Percentiles rank a stretch among this genome's conserved stretches.
Evolutionary conservation across 2,888 invertebrate species (phyloP).

Genomic region (Ctenicera cuprea): DNA sequence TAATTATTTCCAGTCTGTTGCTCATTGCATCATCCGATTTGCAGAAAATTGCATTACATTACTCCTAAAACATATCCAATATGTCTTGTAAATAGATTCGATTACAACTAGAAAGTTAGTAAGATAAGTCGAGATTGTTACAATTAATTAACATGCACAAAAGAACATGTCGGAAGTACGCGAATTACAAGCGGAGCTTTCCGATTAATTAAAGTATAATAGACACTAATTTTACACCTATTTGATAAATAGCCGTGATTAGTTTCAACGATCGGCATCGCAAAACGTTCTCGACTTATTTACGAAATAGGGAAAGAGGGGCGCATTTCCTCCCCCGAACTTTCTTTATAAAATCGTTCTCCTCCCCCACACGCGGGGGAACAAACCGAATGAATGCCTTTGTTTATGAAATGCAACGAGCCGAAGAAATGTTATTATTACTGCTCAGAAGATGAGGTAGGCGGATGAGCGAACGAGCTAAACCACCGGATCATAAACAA

Average conservation of each 20-base stretch:
- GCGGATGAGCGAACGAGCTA: conserved; percentile 5
- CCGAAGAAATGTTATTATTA: conserved; percentile 12
- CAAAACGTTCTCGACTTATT: conserved; percentile 17
- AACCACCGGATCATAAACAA: conserved; percentile 23
- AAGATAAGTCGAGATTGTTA: conserved; percentile 39
- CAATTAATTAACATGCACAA: conserved; percentile 46
- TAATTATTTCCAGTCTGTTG: too few species aligned
- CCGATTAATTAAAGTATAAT: conserved; percentile 47
- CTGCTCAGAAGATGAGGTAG: conserved; percentile 6
- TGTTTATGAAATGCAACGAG: conserved; percentile 18
- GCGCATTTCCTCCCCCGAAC: not conserved
- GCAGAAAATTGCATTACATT: conserved; percentile 7
- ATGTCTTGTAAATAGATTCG: conserved; percentile 36
- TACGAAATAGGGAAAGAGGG: not conserved
- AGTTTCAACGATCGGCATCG: conserved; percentile 15
- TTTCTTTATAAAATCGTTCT: not conserved
- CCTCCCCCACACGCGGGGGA: not conserved
- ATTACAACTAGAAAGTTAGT: conserved; percentile 41
- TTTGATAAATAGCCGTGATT: conserved; percentile 22
- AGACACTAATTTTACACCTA: conserved; percentile 37
- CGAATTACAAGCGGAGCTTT: conserved; percentile 42
- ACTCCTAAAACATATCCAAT: not conserved
- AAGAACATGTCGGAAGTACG: conserved; percentile 46
- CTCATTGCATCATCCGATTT: not conserved
- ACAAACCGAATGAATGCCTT: not conserved